A percentile compares a stretch with the other conserved stretches of the same genome.
Evolutionary conservation across 2,113 vertebrate genomes (phyloP).

Genomic region (Burhinus oedicnemus): DNA sequence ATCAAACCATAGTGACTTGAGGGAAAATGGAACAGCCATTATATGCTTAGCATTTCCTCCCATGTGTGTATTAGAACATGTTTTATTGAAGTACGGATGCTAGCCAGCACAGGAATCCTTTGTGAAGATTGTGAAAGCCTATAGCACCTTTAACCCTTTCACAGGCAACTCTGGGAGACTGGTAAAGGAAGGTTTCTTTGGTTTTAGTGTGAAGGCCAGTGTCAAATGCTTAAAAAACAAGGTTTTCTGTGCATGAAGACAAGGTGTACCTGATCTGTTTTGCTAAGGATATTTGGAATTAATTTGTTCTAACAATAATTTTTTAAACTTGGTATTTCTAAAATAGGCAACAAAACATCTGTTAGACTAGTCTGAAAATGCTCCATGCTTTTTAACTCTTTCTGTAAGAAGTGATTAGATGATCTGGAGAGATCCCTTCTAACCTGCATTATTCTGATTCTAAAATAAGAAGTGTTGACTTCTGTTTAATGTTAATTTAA

Average conservation of each 20-base stretch:
- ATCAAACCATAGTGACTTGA: not conserved
- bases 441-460: not conserved
- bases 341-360: not conserved
- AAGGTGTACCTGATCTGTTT: not conserved
- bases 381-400: not conserved
- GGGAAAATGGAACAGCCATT: not conserved
- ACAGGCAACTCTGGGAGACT: not conserved
- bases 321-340: not conserved
- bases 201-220: not conserved
- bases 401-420: not conserved
- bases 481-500: not conserved
- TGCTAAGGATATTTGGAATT: not conserved
- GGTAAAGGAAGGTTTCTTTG: not conserved
- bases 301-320: not conserved
- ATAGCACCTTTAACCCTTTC: not conserved
- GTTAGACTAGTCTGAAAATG: not conserved
- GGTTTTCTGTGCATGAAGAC: not conserved
- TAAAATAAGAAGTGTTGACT: not conserved
- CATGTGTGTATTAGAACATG: not conserved
- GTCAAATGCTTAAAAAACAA: not conserved
- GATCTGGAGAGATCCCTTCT: not conserved
- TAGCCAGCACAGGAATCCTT: not conserved
- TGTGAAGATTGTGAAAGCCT: not conserved
- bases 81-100: not conserved
- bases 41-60: not conserved